Evolutionary conservation across 2,888 invertebrate species (phyloP), one percentile per base, ranked within the genome.

Genomic region (Calameuta idolon): DNA sequence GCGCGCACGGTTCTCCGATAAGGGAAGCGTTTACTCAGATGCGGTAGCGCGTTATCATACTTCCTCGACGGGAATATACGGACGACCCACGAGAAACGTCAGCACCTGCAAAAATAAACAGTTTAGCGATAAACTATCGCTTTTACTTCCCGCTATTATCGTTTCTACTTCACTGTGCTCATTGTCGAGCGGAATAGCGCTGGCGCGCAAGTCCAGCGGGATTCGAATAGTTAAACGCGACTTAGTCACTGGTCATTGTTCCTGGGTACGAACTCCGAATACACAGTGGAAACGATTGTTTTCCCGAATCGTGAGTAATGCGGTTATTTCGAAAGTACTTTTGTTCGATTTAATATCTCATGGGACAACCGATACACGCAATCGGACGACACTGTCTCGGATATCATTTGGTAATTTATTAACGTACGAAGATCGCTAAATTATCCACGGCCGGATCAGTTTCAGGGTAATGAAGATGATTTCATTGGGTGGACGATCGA

Each of bases 61-160:
- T 55, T 55, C 55, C 55, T 55, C 55, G 55, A 55, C 81, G 75
- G 81, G 77, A 81, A 79, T 75, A 69, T 76, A 35, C 77, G 76
- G 80, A 79, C 80, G 75, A 35, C 55, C 55, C 23, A 55, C 55
- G 55, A 55, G 23, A 23, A 23, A 55, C 23, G 23, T 77, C 81
- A 71, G 75, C 83, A 85, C 85, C 83, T 83, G 86, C 78, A 82
- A 82, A 85, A 85, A 86, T 85, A 83, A 86, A 83, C 77, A 71
- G 31, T 33, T 71, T 23, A 11, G 71, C 71, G 85, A 85, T 85
- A 85, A 85, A 84, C 80, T 82, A 85, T 84, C 84, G 85, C 15
- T 84, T 9, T 85, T 77, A 85, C 85, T 85, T 85, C 85, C 85
- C 81, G 84, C 35, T 23, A 9, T 55, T 15, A 9, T 55, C 55